These are phyloP conservation scores for Probosciger aterrimus DNA, from an alignment of 2,113 vertebrate species.

Conservation along the genomic window DNA sequence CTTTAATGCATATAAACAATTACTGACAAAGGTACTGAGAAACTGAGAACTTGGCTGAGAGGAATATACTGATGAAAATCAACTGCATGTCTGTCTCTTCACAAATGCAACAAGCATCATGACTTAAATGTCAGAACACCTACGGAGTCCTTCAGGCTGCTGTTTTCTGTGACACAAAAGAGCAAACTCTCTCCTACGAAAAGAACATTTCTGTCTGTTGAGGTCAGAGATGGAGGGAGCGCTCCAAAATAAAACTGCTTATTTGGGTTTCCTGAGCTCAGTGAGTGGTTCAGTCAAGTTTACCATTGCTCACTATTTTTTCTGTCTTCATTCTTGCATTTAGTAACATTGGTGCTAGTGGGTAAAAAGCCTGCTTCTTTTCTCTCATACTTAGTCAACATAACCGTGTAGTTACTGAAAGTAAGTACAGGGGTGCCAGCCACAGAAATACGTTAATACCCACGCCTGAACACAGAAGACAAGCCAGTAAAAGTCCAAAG, in stretches of 20 bases:
- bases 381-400: background rate
- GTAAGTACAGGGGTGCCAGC: background rate
- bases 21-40: background rate
- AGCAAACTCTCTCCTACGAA: background rate
- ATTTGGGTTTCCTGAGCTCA: background rate
- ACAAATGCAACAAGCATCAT: background rate
- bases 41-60: background rate
- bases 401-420: background rate
- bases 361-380: background rate
- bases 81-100: background rate
- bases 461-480: background rate
- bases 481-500: background rate
- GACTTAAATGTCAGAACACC: constrained; percentile 41
- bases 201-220: background rate
- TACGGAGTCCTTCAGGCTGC: constrained; percentile 32
- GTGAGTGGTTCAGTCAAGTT: background rate
- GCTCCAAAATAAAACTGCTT: background rate
- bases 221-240: background rate
- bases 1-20: background rate
- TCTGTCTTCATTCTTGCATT: background rate
- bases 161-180: background rate
- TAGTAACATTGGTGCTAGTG: background rate
- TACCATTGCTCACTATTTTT: background rate
- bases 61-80: background rate
- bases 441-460: background rate